Evolutionary conservation across 2,113 vertebrate species (phyloP).

Genomic region (Paramisgurnus dabryanus): DNA sequence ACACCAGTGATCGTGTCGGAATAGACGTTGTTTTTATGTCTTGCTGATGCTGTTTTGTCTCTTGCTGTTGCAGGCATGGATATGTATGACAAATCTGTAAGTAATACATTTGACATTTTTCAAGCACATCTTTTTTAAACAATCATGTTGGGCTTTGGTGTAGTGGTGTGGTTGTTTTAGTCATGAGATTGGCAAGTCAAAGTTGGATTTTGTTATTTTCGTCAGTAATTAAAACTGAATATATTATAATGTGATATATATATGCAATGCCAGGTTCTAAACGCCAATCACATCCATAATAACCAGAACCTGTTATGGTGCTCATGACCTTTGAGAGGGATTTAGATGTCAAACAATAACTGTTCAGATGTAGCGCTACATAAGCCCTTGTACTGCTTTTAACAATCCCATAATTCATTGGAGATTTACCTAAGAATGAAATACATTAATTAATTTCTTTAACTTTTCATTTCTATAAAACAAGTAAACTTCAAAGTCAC

Average conservation of each 20-base stretch:
- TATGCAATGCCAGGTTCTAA: background rate
- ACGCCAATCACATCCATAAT: background rate
- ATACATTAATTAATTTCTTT: background rate
- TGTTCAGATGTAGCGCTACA: background rate
- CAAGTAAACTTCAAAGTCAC: background rate
- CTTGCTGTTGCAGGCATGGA: constrained; percentile 63
- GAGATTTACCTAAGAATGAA: background rate
- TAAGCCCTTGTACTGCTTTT: background rate
- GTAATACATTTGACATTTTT: constrained; percentile 47
- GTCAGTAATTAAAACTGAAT: background rate
- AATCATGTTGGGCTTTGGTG: background rate
- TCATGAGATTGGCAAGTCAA: background rate
- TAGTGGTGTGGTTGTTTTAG: background rate
- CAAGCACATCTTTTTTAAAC: background rate
- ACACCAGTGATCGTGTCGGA: constrained; percentile 54
- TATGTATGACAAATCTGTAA: constrained; percentile 69
- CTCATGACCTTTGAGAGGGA: constrained; percentile 26
- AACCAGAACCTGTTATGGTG: background rate
- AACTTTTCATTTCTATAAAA: no score
- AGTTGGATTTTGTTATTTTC: background rate
- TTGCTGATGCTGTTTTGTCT: constrained; percentile 63
- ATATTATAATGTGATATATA: background rate
- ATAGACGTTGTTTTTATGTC: constrained; percentile 57
- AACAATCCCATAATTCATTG: background rate
- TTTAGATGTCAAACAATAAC: constrained; percentile 13